phyloP scores from a whole-genome alignment of 1,140 invertebrate species.

The Acromyrmex heyeri region DNA sequence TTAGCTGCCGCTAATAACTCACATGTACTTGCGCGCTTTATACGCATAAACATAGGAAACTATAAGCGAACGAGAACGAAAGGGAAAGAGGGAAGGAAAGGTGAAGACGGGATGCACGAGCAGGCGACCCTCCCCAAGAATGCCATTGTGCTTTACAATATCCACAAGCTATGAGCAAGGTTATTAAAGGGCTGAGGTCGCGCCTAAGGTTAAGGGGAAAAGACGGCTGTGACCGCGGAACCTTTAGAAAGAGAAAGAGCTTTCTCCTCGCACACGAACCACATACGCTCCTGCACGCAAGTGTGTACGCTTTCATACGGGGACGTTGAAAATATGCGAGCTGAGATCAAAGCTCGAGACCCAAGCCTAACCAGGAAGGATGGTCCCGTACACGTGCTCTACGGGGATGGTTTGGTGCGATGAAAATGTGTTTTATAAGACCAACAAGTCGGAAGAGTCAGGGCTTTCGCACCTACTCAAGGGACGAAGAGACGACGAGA shows the following conservation, averaged over 20 bases:
- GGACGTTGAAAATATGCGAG: conserved; percentile 56
- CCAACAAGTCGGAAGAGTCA: conserved; percentile 8
- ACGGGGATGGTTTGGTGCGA: background rate
- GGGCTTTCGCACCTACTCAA: background rate
- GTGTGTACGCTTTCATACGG: conserved; percentile 16
- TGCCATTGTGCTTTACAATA: conserved; percentile 51
- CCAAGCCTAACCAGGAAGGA: conserved; percentile 32
- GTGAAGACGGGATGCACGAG: conserved; percentile 25
- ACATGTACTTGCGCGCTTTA: conserved; percentile 8
- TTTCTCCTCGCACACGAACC: conserved; percentile 59
- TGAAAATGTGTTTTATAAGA: conserved; percentile 45
- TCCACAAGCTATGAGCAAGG: conserved; percentile 53
- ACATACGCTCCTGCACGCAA: conserved; percentile 31
- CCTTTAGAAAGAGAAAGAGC: conserved; percentile 30
- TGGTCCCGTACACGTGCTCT: background rate
- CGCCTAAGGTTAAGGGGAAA: conserved; percentile 60
- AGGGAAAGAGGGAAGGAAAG: background rate
- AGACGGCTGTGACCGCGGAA: conserved; percentile 26
- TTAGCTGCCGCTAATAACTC: conserved; percentile 69
- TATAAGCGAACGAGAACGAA: background rate
- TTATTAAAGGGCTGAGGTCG: conserved; percentile 67
- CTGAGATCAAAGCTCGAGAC: conserved; percentile 68
- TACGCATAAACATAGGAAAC: background rate
- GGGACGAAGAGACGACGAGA: conserved; percentile 9
- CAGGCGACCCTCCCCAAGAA: conserved; percentile 29